Evolutionary conservation across 2,797 vertebrate genomes (phyloP), one percentile per base, ranked within the genome.

Genomic region (Brachyrhaphis roseni): DNA sequence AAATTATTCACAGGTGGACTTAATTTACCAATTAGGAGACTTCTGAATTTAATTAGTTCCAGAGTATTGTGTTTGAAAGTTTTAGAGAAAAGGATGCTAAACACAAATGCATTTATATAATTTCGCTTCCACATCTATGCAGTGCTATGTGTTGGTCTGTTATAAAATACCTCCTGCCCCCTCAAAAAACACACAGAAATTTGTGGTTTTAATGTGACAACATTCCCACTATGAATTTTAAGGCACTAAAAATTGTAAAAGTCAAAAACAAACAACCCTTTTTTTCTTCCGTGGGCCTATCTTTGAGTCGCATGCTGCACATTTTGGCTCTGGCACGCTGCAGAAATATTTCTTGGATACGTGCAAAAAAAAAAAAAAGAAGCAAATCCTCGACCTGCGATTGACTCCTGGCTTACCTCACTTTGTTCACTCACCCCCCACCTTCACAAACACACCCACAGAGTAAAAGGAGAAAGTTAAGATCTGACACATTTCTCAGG

Each of bases 401-500:
- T 46, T 86, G 79, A 79, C 66, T 81, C 89, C 80, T 74, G 72
- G 74, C 68, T 85, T 71, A 81, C 74, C 82, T 85, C 87, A 36
- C 84, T 45, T 74, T 57, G 75, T 78, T 78, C 81, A 31, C 57
- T n/a, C n/a, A 59, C 26, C n/a, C 73, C 28, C 55, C 76, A 72
- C 82, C n/a, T 43, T 41, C 55, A 75, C 76, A 74, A 76, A 72
- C 75, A 76, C 5, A n/a, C 75, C 57, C 81, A 36, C 74, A 73
- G 53, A 79, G 81, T 84, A 87, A 84, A 87, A 83, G 81, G 86
- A 87, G 90, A 90, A 89, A 82, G 88, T 85, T 90, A 88, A 89
- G 85, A 93, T 80, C 87, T 91, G 91, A 93, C 90, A 90, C 86
- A 89, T 78, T 76, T 82, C 84, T 93, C 85, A 89, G 91, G 92